These are phyloP conservation scores for Cetonia aurata DNA, from an alignment of 2,888 invertebrate genomes.

Conservation along the genomic window DNA sequence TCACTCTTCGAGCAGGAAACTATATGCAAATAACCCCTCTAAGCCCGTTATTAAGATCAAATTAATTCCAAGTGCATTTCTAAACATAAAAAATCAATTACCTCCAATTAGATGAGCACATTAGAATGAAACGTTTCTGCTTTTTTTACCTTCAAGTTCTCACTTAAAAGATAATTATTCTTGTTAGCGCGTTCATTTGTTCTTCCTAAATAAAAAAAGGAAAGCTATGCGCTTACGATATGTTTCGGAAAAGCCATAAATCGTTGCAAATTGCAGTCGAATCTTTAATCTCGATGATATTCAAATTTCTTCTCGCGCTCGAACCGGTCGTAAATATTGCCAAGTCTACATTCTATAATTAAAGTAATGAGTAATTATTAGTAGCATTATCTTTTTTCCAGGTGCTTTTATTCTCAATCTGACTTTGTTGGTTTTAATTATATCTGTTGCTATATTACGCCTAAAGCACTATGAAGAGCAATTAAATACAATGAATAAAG, in stretches of 20 bases:
- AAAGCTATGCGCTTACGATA: no score
- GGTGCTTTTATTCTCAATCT: background rate
- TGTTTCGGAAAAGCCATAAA: background rate
- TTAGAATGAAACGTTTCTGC: background rate
- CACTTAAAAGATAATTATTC: no score
- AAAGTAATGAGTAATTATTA: no score
- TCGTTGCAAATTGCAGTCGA: background rate
- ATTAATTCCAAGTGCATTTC: slow-evolving; percentile 7
- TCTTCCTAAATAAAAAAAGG: no score
- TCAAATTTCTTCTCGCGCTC: slow-evolving; percentile 1
- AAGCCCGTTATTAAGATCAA: slow-evolving; percentile 10
- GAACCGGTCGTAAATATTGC: slow-evolving; percentile 11
- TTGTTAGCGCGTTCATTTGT: no score
- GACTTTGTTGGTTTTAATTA: background rate
- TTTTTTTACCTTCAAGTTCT: no score
- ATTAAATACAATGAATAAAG: no score
- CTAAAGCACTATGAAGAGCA: no score
- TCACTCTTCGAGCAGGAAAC: slow-evolving; percentile 14
- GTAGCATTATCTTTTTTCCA: background rate
- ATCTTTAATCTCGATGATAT: background rate
- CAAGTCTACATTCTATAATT: background rate
- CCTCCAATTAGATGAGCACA: background rate
- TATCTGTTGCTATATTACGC: no score
- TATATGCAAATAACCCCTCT: slow-evolving; percentile 15
- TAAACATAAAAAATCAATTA: slow-evolving; percentile 30